These are phyloP conservation scores for Julus scandinavius DNA, from an alignment of 2,888 invertebrate genomes.

Conservation along the genomic window DNA sequence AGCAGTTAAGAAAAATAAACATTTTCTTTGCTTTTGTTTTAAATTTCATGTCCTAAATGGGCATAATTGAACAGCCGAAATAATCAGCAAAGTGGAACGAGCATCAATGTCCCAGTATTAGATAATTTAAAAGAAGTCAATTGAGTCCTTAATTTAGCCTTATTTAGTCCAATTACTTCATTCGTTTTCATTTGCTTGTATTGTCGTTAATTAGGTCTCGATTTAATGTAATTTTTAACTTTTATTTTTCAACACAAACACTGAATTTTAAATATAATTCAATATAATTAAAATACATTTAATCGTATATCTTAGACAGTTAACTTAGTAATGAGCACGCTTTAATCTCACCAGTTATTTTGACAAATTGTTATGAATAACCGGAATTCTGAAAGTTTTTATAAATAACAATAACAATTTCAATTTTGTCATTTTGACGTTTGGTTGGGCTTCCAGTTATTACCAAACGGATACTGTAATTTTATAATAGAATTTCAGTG, in stretches of 20 bases:
- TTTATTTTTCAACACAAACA: neutral
- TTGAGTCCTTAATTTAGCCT: neutral
- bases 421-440: too few species aligned
- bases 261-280: too few species aligned
- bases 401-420: too few species aligned
- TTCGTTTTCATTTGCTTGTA: neutral
- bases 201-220: neutral
- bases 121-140: neutral
- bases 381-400: too few species aligned
- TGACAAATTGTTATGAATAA: too few species aligned
- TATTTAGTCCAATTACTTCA: neutral
- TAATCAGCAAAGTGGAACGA: constrained; percentile 10
- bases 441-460: too few species aligned
- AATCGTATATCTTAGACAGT: too few species aligned
- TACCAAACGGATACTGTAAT: too few species aligned
- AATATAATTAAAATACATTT: too few species aligned
- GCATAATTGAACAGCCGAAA: neutral
- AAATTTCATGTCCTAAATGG: neutral
- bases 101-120: neutral
- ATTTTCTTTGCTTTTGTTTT: neutral
- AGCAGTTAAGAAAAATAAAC: neutral
- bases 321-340: too few species aligned
- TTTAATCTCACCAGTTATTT: too few species aligned
- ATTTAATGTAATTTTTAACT: neutral
- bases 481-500: too few species aligned